These are phyloP conservation scores for Agrypnus murinus DNA, from an alignment of 2,888 invertebrate species.

Conservation along the genomic window DNA sequence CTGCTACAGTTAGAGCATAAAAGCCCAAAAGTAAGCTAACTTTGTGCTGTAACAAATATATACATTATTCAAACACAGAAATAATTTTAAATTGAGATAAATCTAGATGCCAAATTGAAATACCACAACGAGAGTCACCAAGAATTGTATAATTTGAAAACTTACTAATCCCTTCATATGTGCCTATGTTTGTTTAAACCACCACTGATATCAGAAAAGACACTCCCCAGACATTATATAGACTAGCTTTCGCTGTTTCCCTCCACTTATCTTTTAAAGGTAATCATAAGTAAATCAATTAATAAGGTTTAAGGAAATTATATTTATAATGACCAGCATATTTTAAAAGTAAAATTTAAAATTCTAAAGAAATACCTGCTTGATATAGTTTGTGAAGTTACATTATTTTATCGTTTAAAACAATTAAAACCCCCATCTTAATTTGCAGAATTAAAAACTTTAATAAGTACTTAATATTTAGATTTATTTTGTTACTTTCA, in stretches of 20 bases:
- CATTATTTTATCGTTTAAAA: no score
- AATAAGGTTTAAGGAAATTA: slow-evolving; percentile 12
- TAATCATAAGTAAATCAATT: background rate
- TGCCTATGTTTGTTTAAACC: slow-evolving; percentile 20
- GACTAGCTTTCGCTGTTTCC: slow-evolving; percentile 55
- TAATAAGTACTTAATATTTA: no score
- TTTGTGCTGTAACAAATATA: slow-evolving; percentile 12
- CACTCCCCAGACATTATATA: slow-evolving; percentile 49
- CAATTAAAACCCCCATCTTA: no score
- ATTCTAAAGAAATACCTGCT: no score
- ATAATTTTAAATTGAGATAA: no score
- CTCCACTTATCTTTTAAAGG: slow-evolving; percentile 25
- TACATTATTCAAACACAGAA: background rate
- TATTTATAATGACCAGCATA: background rate
- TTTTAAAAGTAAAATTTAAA: background rate
- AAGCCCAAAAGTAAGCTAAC: slow-evolving; percentile 1
- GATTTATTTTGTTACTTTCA: no score
- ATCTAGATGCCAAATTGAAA: no score
- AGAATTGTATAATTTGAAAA: no score
- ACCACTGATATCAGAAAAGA: slow-evolving; percentile 13
- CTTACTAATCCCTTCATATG: slow-evolving; percentile 40
- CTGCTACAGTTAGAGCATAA: background rate
- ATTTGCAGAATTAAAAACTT: no score
- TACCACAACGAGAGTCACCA: no score
- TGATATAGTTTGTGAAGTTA: no score